phyloP scores from a whole-genome alignment of 2,888 invertebrate species.

The Pristionchus japonicus region DNA sequence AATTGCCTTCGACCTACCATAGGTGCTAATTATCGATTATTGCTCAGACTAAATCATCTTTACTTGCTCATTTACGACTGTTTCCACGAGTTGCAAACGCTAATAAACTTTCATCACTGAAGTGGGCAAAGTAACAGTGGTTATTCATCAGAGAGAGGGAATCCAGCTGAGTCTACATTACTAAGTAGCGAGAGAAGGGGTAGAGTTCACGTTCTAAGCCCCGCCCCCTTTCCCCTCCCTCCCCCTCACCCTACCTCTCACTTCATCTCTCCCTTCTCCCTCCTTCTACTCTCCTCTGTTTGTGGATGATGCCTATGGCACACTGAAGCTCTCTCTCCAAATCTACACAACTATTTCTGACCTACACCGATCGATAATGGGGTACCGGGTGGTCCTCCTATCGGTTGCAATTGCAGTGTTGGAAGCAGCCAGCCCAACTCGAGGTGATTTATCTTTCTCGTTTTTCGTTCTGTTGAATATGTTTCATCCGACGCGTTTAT shows the following conservation, averaged over 20 bases:
- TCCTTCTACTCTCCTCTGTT: conserved; percentile 18
- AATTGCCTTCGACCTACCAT: conserved; percentile 27
- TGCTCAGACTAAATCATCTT: not conserved
- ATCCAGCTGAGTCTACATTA: conserved; percentile 14
- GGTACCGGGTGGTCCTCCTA: not conserved
- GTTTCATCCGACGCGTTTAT: not conserved
- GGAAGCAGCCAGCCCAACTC: not conserved
- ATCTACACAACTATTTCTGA: not conserved
- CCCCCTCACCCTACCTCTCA: not conserved
- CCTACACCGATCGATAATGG: conserved; percentile 31
- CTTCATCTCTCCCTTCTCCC: not conserved
- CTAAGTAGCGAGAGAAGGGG: conserved; percentile 25
- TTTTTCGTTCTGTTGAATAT: not conserved
- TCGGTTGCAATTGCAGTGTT: not conserved
- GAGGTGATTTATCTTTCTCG: not conserved
- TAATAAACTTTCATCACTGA: not conserved
- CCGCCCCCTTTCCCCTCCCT: conserved; percentile 29
- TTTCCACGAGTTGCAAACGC: conserved; percentile 17
- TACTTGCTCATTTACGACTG: not conserved
- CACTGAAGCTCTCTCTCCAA: not conserved
- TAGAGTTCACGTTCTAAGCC: conserved; percentile 11
- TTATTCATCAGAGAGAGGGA: not conserved
- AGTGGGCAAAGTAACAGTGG: not conserved
- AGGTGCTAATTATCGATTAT: conserved; percentile 31
- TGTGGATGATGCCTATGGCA: conserved; percentile 44